These are phyloP conservation scores for Trichogramma evanescens DNA, from an alignment of 2,888 invertebrate genomes.

Conservation along the genomic window DNA sequence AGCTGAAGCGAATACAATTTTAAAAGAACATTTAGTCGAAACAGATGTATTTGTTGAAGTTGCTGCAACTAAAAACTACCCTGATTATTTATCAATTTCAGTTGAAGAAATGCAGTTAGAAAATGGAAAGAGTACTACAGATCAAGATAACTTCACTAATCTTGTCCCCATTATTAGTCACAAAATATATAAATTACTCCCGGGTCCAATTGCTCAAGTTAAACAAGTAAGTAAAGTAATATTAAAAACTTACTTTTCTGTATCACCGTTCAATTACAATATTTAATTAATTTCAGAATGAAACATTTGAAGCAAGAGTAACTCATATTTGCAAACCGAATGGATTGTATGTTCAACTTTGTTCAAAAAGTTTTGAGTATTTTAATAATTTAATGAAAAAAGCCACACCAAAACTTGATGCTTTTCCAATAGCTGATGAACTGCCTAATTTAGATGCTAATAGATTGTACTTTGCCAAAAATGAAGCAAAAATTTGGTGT, in stretches of 20 bases:
- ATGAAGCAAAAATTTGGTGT: neutral
- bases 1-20: neutral
- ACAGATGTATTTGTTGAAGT: neutral
- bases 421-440: too few species aligned
- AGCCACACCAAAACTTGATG: neutral
- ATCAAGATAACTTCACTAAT: neutral
- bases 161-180: neutral
- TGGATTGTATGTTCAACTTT: neutral
- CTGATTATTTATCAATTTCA: neutral
- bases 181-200: neutral
- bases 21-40: neutral
- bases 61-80: neutral
- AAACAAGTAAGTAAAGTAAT: neutral
- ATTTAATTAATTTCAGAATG: neutral
- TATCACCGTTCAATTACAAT: neutral
- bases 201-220: neutral
- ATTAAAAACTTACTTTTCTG: neutral
- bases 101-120: neutral
- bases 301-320: neutral
- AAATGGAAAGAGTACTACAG: neutral
- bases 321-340: neutral
- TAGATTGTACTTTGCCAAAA: constrained; percentile 1
- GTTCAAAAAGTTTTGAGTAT: neutral
- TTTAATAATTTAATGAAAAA: constrained; percentile 3
- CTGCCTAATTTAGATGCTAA: neutral